Evolutionary conservation across 2,113 vertebrate species (phyloP).

Genomic region (Clinocottus analis): DNA sequence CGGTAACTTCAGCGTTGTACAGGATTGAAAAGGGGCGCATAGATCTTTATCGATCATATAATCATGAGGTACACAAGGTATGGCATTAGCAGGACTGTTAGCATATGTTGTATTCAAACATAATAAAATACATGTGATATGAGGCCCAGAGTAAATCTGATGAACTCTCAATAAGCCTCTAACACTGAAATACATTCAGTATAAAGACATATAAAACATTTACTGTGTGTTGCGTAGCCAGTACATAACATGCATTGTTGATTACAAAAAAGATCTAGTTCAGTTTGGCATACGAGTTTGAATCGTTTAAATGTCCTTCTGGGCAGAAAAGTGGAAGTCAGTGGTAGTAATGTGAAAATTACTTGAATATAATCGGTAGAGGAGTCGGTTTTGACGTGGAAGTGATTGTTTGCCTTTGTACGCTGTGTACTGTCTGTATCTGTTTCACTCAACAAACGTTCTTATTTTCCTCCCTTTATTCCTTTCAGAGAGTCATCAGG

Average conservation of each 20-base stretch:
- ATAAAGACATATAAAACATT: too few species aligned
- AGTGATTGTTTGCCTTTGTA: constrained; percentile 30
- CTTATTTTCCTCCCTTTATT: constrained; percentile 43
- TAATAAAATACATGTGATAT: neutral
- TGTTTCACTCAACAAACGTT: constrained; percentile 43
- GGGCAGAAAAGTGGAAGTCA: constrained; percentile 11
- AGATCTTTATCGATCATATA: too few species aligned
- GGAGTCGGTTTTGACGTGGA: constrained; percentile 33
- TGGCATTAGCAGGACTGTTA: neutral
- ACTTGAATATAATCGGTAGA: constrained; percentile 7
- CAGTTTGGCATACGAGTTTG: constrained; percentile 10
- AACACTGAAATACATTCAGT: too few species aligned
- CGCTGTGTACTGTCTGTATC: constrained; percentile 17
- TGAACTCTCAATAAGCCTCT: too few species aligned
- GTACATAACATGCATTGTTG: neutral
- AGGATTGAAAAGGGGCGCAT: too few species aligned
- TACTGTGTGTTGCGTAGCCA: neutral
- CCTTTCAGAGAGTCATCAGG: constrained; percentile 18
- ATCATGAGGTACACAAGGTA: neutral
- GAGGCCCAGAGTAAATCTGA: neutral
- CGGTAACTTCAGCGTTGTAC: too few species aligned
- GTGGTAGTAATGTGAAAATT: constrained; percentile 32
- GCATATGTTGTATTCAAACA: neutral
- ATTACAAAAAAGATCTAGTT: constrained; percentile 1
- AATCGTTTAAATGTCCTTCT: constrained; percentile 9